Percentiles rank a stretch among this genome's conserved stretches.
Conservation (phyloP, 2,888 invertebrate genomes). For the Latheticus oryzae region DNA sequence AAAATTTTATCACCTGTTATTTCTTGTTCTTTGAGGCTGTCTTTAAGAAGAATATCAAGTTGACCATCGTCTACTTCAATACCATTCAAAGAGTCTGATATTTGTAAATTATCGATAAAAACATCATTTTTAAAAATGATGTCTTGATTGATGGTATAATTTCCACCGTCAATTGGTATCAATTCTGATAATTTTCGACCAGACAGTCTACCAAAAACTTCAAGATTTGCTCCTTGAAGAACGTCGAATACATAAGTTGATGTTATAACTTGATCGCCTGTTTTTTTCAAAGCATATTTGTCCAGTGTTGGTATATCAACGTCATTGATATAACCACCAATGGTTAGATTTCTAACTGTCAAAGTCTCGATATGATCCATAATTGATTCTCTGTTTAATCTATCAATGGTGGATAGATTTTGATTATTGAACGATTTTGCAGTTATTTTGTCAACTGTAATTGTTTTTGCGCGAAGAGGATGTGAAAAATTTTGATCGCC, state of each 20-base stretch:
- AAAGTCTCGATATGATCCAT: constrained; percentile 50
- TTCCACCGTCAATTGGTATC: constrained; percentile 62
- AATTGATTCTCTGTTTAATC: constrained; percentile 7
- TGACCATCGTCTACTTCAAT: constrained; percentile 64
- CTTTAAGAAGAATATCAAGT: constrained; percentile 65
- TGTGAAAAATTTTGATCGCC: constrained; percentile 60
- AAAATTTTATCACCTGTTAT: constrained; percentile 66
- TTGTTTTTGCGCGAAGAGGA: constrained; percentile 51
- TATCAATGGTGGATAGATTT: constrained; percentile 33
- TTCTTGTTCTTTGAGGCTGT: constrained; percentile 63
- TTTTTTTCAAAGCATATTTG: constrained; percentile 65
- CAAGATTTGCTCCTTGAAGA: constrained; percentile 58
- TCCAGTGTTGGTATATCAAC: constrained; percentile 64
- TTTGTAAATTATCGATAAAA: constrained; percentile 60
- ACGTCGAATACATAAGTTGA: constrained; percentile 58
- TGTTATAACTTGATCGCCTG: constrained; percentile 67
- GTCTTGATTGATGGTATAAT: constrained; percentile 64
- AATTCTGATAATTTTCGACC: constrained; percentile 58
- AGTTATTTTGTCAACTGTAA: constrained; percentile 50
- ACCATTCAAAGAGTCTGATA: constrained; percentile 66
- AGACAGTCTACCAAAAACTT: constrained; percentile 45
- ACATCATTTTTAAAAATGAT: constrained; percentile 64
- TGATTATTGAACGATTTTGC: constrained; percentile 54
- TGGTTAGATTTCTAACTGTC: constrained; percentile 62
- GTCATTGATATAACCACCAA: constrained; percentile 68